Percentiles rank a stretch among this genome's conserved stretches.
Conservation (phyloP, 2,113 vertebrate genomes). For the Genyomyrus donnyi region DNA sequence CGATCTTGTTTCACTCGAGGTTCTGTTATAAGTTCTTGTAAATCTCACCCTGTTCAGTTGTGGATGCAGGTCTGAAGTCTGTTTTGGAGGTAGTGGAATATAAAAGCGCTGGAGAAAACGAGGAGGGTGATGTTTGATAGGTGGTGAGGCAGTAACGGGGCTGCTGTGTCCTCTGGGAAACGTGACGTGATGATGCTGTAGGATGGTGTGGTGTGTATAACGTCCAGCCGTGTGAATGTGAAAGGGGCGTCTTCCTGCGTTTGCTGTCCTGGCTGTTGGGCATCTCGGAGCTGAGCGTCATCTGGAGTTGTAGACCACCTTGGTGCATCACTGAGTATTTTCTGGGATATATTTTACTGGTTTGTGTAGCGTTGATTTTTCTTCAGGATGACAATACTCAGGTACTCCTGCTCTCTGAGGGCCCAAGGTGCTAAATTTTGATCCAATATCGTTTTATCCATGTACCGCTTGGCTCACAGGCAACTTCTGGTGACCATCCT, state of each 20-base stretch:
- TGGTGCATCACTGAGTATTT: neutral
- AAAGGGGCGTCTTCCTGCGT: neutral
- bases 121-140: neutral
- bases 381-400: neutral
- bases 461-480: neutral
- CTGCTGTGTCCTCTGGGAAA: neutral
- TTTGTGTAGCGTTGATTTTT: neutral
- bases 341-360: neutral
- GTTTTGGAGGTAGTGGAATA: neutral
- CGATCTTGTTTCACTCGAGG: neutral
- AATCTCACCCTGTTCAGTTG: neutral
- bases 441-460: neutral
- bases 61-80: neutral
- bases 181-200: neutral
- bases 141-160: neutral
- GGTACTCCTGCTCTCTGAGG: neutral
- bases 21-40: neutral
- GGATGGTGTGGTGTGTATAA: neutral
- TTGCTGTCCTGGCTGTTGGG: neutral
- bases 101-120: neutral
- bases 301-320: neutral
- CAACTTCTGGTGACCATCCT: neutral
- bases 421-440: neutral
- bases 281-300: neutral
- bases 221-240: neutral